Base-by-base conservation (phyloP, 2,797 vertebrate genomes). In the Thunnus albacares region DNA sequence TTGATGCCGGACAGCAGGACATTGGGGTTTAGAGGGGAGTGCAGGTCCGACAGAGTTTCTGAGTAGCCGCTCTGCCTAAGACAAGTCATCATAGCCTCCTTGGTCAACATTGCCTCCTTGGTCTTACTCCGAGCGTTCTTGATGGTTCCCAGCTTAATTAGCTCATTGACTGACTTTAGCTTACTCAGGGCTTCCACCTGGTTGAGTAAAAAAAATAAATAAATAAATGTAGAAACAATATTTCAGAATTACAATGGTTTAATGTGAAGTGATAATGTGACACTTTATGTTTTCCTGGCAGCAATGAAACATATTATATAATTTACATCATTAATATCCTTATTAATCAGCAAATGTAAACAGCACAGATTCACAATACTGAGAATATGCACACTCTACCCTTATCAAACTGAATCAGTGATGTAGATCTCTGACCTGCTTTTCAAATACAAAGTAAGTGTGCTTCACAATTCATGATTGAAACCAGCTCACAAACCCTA, bases 161-260 rank as follows among this genome's bases (percentile, higher is more conserved):
- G 90, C 87, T 97, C 96, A 63, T 99, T 99, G 87, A 99, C 96
- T 9, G 98, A 97, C 92, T 98, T 99, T 88, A 99, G 94, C 79
- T 99, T 99, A 93, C 94, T 98, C 82, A 99, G 95, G 17, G 98
- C 98, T 90, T 99, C 98, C 89, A 99, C 97, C 98, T 99, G 76
- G 33, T 56, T 41, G n/a, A 35, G 18, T 20, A 20, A 51, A 13
- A 43, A 43, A 12, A 41, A 41, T 14, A 43, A 43, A 43, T 12
- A 12, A 43, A 13, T 43, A 51, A 62, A 59, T 18, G 5, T 15
- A 8, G 30, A 14, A 55, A 45, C 9, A 59, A 22, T 6, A 51
- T 56, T 70, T 43, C 41, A 43, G 41, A 41, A 41, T 41, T 41
- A 41, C 38, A 41, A 4, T 43, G 4, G 41, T 43, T 43, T 43